These are phyloP conservation scores for Ataeniobius toweri DNA, from an alignment of 2,797 vertebrate species.

Conservation along the genomic window DNA sequence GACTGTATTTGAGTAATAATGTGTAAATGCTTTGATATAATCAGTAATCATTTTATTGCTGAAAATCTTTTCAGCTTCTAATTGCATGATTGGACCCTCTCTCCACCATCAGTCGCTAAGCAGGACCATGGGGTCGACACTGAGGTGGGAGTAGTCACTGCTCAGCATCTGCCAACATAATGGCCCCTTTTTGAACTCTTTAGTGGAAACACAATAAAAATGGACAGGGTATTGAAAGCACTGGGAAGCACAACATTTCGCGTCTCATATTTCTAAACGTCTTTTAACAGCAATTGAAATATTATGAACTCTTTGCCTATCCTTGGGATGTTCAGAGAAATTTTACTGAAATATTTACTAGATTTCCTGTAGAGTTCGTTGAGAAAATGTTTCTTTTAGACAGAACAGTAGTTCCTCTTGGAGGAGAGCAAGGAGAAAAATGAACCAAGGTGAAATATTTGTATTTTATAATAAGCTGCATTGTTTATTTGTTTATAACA, in stretches of 20 bases:
- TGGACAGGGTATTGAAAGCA: background rate
- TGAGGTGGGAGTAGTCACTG: too few species aligned
- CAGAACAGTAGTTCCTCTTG: background rate
- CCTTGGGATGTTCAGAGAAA: background rate
- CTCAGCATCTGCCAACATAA: background rate
- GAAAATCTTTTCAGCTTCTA: background rate
- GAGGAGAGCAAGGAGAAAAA: background rate
- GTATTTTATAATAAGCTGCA: background rate
- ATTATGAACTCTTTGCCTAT: background rate
- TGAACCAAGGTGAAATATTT: background rate
- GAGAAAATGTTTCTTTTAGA: background rate
- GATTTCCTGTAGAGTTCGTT: background rate
- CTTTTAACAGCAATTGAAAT: background rate
- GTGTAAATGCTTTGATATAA: background rate
- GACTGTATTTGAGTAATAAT: background rate
- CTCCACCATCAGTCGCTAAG: background rate
- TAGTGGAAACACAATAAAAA: background rate
- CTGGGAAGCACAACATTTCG: background rate
- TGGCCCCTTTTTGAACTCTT: too few species aligned
- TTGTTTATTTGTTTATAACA: background rate
- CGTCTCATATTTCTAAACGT: background rate
- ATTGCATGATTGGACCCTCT: background rate
- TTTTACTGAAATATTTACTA: background rate
- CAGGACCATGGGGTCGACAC: background rate
- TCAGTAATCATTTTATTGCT: background rate